Evolutionary conservation across 2,113 vertebrate genomes (phyloP).

Genomic region (Corapipo altera): DNA sequence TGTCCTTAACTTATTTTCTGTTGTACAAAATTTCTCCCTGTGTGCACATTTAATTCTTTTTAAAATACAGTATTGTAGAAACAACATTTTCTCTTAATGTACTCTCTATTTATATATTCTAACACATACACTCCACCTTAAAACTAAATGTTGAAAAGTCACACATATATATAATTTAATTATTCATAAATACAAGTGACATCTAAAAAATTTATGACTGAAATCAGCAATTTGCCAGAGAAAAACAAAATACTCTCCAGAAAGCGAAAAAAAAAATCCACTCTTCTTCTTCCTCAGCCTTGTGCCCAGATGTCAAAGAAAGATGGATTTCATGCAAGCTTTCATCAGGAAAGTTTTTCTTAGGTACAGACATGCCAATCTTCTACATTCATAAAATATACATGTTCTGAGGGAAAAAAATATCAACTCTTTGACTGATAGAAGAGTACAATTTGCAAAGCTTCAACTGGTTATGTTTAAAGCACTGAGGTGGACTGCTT

Average conservation of each 20-base stretch:
- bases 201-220: background rate
- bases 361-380: background rate
- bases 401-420: background rate
- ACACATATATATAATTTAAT: background rate
- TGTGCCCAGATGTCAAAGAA: background rate
- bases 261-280: background rate
- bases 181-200: background rate
- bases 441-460: background rate
- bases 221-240: background rate
- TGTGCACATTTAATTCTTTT: background rate
- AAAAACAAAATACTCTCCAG: background rate
- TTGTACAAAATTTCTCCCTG: background rate
- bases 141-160: background rate
- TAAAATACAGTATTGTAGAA: background rate
- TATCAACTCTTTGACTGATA: background rate
- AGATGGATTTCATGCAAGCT: background rate
- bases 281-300: background rate
- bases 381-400: background rate
- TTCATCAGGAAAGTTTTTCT: background rate
- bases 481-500: background rate
- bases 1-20: background rate
- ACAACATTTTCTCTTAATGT: background rate
- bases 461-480: background rate
- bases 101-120: background rate
- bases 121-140: background rate